Percentiles rank a stretch among this genome's conserved stretches.
phyloP scores from a whole-genome alignment of 2,113 vertebrate genomes.

The Paramormyrops kingsleyae region DNA sequence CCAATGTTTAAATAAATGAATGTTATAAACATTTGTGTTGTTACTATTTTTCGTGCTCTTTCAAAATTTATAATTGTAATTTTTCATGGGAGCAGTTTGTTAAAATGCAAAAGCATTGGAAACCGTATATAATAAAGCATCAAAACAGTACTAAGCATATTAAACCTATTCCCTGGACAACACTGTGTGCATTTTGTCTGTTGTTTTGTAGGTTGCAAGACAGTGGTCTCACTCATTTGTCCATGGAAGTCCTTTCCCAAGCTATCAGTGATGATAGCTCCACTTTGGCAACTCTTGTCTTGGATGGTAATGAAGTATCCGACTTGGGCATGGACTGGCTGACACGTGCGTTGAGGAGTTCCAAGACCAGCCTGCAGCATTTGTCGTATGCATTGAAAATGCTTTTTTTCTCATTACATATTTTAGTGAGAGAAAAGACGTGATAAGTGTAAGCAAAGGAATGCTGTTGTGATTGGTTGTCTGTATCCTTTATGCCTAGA shows the following conservation, averaged over 20 bases:
- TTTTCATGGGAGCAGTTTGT: not conserved
- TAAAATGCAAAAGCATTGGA: not conserved
- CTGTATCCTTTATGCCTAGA: not conserved
- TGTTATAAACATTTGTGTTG: not conserved
- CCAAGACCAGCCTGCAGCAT: slow-evolving; percentile 39
- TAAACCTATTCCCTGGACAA: not conserved
- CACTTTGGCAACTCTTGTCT: slow-evolving; percentile 36
- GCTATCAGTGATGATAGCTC: slow-evolving; percentile 21
- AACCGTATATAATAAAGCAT: not conserved
- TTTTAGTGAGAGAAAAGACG: not conserved
- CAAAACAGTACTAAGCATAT: not conserved
- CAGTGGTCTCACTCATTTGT: slow-evolving; percentile 13
- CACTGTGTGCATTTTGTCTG: not conserved
- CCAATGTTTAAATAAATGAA: not conserved
- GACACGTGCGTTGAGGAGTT: slow-evolving; percentile 39
- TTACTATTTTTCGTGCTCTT: not conserved
- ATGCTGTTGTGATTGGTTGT: not conserved
- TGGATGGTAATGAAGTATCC: slow-evolving; percentile 28
- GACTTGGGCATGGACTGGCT: slow-evolving; percentile 39
- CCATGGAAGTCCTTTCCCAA: slow-evolving; percentile 15
- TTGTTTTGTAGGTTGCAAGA: slow-evolving; percentile 19
- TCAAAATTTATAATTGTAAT: not conserved
- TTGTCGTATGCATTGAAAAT: slow-evolving; percentile 39
- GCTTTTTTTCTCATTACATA: not conserved
- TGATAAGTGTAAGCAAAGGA: not conserved